Evolutionary conservation across 2,888 invertebrate genomes (phyloP).

Genomic region (Platycheirus rosarum): DNA sequence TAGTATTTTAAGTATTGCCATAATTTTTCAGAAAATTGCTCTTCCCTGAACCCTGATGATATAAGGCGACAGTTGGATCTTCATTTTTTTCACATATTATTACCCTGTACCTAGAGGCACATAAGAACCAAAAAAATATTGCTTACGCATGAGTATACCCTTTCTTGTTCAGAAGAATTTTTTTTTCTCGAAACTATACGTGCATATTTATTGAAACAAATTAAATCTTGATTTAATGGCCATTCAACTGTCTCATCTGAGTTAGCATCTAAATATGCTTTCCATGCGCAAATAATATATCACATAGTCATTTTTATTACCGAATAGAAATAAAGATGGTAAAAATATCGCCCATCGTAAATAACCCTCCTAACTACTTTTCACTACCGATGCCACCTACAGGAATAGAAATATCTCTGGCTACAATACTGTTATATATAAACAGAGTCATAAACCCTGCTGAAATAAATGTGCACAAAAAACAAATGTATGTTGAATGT

Average conservation of each 20-base stretch:
- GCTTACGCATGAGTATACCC: too few relatives aligned
- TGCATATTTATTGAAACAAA: too few relatives aligned
- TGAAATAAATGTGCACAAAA: constrained; percentile 37
- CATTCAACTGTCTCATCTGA: constrained; percentile 6
- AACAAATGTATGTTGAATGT: too few relatives aligned
- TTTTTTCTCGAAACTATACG: too few relatives aligned
- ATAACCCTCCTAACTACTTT: constrained; percentile 71
- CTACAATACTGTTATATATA: constrained; percentile 19
- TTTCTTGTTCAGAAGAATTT: too few relatives aligned
- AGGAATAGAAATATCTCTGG: neutral
- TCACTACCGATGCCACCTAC: constrained; percentile 42
- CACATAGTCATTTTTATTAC: constrained; percentile 71
- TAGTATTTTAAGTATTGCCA: too few relatives aligned
- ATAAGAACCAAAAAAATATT: too few relatives aligned
- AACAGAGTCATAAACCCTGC: constrained; percentile 56
- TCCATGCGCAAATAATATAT: constrained; percentile 65
- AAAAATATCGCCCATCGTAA: constrained; percentile 71
- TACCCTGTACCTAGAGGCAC: too few relatives aligned
- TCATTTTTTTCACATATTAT: too few relatives aligned
- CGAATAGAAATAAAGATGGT: constrained; percentile 73
- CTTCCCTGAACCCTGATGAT: too few relatives aligned
- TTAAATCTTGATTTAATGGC: constrained; percentile 16
- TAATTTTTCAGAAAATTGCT: too few relatives aligned
- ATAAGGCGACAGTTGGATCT: too few relatives aligned
- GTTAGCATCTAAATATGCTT: constrained; percentile 44